A percentile compares a stretch with the other conserved stretches of the same genome.
Conservation (phyloP, 2,888 invertebrate genomes). For the Bursaphelenchus okinawaensis region DNA sequence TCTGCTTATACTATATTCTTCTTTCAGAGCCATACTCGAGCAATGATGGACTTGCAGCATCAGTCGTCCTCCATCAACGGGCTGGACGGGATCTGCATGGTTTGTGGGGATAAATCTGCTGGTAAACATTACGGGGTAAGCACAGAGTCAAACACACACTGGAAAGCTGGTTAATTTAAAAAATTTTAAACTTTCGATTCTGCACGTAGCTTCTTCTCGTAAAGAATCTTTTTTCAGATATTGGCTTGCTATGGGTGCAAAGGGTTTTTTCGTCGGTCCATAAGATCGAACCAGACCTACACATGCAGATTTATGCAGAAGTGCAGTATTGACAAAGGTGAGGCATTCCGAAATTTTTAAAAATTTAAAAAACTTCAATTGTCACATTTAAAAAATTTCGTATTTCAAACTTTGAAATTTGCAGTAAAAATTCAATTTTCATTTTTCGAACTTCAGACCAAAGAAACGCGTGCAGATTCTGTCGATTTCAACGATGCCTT, state of each 20-base stretch:
- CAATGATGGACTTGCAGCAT: not conserved
- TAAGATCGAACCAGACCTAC: slow-evolving; percentile 48
- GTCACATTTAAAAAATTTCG: not conserved
- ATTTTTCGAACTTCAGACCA: slow-evolving; percentile 37
- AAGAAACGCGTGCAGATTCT: slow-evolving; percentile 51
- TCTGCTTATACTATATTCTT: too few relatives aligned
- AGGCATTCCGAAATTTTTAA: too few relatives aligned
- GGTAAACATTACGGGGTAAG: slow-evolving; percentile 50
- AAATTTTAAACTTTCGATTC: too few relatives aligned
- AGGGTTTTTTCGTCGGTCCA: slow-evolving; percentile 55
- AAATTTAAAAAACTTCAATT: not conserved
- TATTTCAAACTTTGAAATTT: not conserved
- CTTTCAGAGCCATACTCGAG: too few relatives aligned
- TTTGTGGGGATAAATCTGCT: slow-evolving; percentile 50
- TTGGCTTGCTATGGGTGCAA: slow-evolving; percentile 54
- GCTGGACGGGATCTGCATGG: slow-evolving; percentile 26
- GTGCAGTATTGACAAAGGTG: slow-evolving; percentile 52
- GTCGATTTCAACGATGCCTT: slow-evolving; percentile 53
- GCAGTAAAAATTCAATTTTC: not conserved
- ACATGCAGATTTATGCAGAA: slow-evolving; percentile 47
- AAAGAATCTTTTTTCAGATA: slow-evolving; percentile 18
- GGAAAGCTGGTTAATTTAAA: too few relatives aligned
- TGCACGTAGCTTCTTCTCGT: too few relatives aligned
- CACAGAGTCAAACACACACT: too few relatives aligned
- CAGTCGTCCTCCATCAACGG: not conserved